phyloP scores from a whole-genome alignment of 2,797 vertebrate genomes.

The Furcifer pardalis region DNA sequence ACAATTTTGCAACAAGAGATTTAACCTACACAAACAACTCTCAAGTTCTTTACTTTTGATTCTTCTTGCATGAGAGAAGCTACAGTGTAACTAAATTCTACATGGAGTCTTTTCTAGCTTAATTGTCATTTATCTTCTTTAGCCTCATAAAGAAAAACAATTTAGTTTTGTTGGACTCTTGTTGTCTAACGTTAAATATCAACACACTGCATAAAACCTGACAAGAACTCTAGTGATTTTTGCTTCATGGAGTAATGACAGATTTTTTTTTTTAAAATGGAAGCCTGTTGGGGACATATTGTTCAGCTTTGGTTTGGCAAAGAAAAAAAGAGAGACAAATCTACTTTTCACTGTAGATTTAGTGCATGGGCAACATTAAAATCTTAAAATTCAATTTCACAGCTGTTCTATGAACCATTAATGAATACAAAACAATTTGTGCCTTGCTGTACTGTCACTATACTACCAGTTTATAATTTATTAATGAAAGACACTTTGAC shows the following conservation, averaged over 20 bases:
- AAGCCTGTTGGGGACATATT: neutral
- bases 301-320: neutral
- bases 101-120: neutral
- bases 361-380: neutral
- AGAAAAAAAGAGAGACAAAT: neutral
- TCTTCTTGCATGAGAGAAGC: neutral
- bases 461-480: neutral
- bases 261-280: neutral
- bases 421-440: neutral
- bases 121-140: neutral
- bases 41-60: neutral
- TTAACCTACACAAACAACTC: neutral
- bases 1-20: slow-evolving; percentile 10
- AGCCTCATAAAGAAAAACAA: neutral
- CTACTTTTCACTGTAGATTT: neutral
- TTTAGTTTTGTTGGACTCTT: neutral
- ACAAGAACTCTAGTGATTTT: neutral
- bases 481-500: slow-evolving; percentile 10
- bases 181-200: neutral
- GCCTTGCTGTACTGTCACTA: slow-evolving; percentile 6
- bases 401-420: neutral
- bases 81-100: neutral
- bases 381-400: neutral
- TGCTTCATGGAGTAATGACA: neutral
- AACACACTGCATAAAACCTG: neutral